A percentile compares a stretch with the other conserved stretches of the same genome.
Evolutionary conservation across 2,113 vertebrate species (phyloP).

Genomic region (Redunca redunca): DNA sequence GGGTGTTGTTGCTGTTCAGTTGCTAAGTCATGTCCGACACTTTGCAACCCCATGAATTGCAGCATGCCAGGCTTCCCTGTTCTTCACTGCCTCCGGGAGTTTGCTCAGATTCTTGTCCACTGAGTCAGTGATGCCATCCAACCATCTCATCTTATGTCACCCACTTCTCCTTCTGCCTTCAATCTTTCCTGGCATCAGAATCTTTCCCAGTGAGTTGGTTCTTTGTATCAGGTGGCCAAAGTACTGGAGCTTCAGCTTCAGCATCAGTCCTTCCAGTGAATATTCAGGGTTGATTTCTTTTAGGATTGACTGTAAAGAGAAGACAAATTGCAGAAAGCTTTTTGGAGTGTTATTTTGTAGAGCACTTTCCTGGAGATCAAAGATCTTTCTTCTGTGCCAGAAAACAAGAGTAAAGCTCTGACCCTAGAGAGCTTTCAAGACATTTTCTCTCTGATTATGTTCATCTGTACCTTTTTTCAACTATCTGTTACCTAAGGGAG

Average conservation of each 20-base stretch:
- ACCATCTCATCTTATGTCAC: neutral
- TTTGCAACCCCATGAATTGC: neutral
- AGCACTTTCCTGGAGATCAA: neutral
- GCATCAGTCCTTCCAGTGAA: neutral
- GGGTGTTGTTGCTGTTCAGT: neutral
- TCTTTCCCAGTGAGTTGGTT: neutral
- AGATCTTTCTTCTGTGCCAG: neutral
- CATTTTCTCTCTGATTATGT: neutral
- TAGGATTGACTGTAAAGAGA: neutral
- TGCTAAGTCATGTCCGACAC: rapidly evolving
- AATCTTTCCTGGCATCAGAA: neutral
- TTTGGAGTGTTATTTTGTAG: neutral
- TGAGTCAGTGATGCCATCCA: neutral
- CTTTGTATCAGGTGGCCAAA: neutral
- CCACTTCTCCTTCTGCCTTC: neutral
- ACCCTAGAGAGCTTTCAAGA: neutral
- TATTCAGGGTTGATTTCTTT: neutral
- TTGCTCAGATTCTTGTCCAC: neutral
- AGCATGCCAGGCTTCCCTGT: neutral
- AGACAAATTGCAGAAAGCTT: neutral
- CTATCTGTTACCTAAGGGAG: neutral
- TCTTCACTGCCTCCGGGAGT: neutral
- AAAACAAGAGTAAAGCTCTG: neutral
- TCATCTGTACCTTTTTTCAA: neutral
- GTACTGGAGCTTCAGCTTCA: neutral